Evolutionary conservation across 2,888 invertebrate genomes (phyloP), one percentile per base, ranked within the genome.

Genomic region (Drosophila putrida): DNA sequence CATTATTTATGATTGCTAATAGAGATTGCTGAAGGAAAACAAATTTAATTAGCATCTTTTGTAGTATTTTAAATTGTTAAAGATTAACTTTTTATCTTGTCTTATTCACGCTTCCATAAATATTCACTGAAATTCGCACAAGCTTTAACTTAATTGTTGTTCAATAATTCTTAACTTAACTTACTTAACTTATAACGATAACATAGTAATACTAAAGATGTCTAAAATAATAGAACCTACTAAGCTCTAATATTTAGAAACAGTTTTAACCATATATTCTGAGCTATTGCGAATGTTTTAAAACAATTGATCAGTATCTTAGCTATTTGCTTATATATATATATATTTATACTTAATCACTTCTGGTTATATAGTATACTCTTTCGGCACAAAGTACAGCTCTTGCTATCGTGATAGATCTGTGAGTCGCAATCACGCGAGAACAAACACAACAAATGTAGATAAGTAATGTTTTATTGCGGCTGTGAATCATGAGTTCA

Each of bases 391-490:
- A 68, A 62, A 68, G 55, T 57, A 38, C 55, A 68, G 44, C 6
- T 11, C 20, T 33, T 38, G 6, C 44, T 31, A 66, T 15, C 41
- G 13, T 61, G 54, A 53, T 53, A 44, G 54, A 53, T 38, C 39
- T 25, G 25, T 9, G 65, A 50, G 44, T 10, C 11, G 33, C 6
- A 47, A 50, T 60, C 36, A 50, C 11, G 61, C 39, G 63, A 43
- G 31, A 27, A 50, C 54, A 66, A 68, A 68, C 59, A 54, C 27
- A 49, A 38, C 4, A 38, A 44, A 44, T 27, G 38, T 38, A 54
- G 60, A 70, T 69, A 61, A 63, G 47, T 58, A 27, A 43, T 38
- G 46, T 70, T 63, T 63, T 70, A 53, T 62, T 33, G 13, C 41
- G 63, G 33, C 10, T 31, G 55, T 51, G 57, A 46, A 41, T 54